Percentiles rank a stretch among this genome's conserved stretches.
These are phyloP conservation scores for Leptatherina wallacei DNA, from an alignment of 2,797 vertebrate species.

Conservation along the genomic window DNA sequence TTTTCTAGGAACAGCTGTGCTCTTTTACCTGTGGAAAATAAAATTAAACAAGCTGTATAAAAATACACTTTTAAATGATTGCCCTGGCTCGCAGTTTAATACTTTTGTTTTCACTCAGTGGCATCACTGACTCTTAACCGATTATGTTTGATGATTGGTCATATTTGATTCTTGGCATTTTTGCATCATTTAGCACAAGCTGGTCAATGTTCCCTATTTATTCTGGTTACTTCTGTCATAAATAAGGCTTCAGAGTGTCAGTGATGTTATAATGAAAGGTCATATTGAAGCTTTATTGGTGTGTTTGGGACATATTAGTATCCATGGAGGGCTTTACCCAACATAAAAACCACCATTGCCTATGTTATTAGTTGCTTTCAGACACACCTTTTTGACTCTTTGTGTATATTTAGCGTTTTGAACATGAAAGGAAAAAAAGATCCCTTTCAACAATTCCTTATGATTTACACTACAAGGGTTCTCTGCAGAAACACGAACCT, in stretches of 20 bases:
- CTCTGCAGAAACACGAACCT: no score
- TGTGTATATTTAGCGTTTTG: neutral
- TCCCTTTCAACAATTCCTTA: no score
- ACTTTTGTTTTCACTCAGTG: slow-evolving; percentile 69
- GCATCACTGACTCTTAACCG: slow-evolving; percentile 61
- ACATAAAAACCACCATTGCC: slow-evolving; percentile 52
- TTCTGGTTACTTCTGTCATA: slow-evolving; percentile 72
- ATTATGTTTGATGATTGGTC: slow-evolving; percentile 49
- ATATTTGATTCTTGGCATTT: slow-evolving; percentile 59
- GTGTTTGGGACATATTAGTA: slow-evolving; percentile 64
- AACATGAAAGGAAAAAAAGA: neutral
- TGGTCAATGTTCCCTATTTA: slow-evolving; percentile 71
- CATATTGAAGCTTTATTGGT: slow-evolving; percentile 54
- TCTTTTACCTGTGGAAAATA: slow-evolving; percentile 69
- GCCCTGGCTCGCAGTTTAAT: slow-evolving; percentile 56
- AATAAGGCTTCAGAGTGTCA: slow-evolving; percentile 61
- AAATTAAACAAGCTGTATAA: slow-evolving; percentile 62
- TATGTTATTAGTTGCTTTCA: slow-evolving; percentile 43
- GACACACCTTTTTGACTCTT: slow-evolving; percentile 47
- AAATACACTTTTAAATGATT: slow-evolving; percentile 59
- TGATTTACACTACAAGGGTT: no score
- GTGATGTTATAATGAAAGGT: slow-evolving; percentile 57
- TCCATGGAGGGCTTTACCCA: slow-evolving; percentile 55
- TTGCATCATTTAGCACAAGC: slow-evolving; percentile 61
- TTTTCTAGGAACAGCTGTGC: slow-evolving; percentile 70